Evolutionary conservation across 2,888 invertebrate species (phyloP), one percentile per base, ranked within the genome.

Genomic region (Rhagophthalmus giganteus): DNA sequence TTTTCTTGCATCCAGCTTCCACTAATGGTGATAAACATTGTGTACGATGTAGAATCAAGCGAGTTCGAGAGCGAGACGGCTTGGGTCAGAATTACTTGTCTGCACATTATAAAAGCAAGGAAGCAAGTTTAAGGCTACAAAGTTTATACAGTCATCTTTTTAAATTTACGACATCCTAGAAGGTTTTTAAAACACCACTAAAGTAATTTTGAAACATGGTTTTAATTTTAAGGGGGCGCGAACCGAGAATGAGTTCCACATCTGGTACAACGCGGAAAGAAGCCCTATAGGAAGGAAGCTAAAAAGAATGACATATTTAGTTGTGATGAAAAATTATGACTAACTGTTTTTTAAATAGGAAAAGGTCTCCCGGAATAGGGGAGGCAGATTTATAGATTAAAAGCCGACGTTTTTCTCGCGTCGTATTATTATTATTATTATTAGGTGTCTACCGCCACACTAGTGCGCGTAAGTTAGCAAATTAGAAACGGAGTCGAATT

Each of bases 11-110:
- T 69, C 67, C 66, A 63, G 62, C 61, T 62, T 62, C 50, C 64
- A 59, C 70, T 75, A 75, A 75, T 75, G 73, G 74, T 74, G 74
- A 75, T 74, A 75, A 74, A 75, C 75, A 74, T 74, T 70, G 71
- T 73, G 68, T 70, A 73, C 69, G 69, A 69, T 71, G 72, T 72
- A 65, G 67, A 64, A 49, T 66, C 60, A 62, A 61, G 55, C 57
- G 58, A 52, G 63, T 61, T 62, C 60, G 50, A 63, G 61, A 66
- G 62, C 62, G 63, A 60, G 59, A 56, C 54, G n/a, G n/a, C n/a
- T 35, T 39, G 20, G 39, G 41, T 46, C 44, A 49, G 60, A 63
- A 61, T 67, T 64, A 50, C 45, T 54, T 54, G 54, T 54, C 42
- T 35, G 41, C 44, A 57, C 53, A 57, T 57, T 52, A 48, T 54